Conservation (phyloP, 2,797 vertebrate genomes). For the Catamblyrhynchus diadema region DNA sequence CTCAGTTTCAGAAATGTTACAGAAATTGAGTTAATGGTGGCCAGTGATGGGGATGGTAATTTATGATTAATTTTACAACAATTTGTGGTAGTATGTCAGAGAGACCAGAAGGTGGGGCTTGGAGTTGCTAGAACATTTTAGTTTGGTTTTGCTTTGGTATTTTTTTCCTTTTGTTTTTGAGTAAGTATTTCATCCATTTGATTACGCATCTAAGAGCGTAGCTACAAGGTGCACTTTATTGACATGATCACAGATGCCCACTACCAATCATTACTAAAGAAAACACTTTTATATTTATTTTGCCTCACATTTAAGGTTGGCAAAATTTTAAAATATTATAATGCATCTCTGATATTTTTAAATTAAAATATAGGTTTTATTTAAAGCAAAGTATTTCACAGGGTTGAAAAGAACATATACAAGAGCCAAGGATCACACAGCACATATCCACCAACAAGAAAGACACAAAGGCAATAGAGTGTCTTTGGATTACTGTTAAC, state of each 20-base stretch:
- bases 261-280: neutral
- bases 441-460: neutral
- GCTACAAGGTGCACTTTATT: neutral
- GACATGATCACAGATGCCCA: neutral
- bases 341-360: neutral
- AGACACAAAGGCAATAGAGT: neutral
- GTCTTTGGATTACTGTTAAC: neutral
- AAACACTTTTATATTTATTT: neutral
- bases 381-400: neutral
- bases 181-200: neutral
- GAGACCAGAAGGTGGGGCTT: neutral
- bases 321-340: neutral
- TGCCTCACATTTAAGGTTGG: neutral
- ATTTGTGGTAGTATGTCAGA: neutral
- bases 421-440: neutral
- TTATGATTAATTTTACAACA: neutral
- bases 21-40: neutral
- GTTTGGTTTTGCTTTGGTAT: neutral
- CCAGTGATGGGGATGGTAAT: neutral
- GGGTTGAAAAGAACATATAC: neutral
- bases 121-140: neutral
- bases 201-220: neutral
- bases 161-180: neutral
- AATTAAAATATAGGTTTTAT: neutral
- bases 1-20: neutral